These are phyloP conservation scores for Aspiorhynchus laticeps DNA, from an alignment of 2,113 vertebrate species.

Conservation along the genomic window DNA sequence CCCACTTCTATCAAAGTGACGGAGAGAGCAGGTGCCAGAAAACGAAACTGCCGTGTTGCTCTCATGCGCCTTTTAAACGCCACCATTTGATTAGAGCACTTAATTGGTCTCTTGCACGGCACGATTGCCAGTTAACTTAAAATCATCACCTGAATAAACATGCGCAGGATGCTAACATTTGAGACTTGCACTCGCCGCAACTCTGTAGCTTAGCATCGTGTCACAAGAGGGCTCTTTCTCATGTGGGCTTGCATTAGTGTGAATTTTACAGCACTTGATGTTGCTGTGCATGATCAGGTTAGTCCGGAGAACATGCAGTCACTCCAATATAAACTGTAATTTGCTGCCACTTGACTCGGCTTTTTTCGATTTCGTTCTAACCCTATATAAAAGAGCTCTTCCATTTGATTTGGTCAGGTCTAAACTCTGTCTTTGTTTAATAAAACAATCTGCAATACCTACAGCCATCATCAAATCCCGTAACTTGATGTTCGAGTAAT, in stretches of 20 bases:
- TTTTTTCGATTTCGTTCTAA: not conserved
- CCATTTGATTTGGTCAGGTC: slow-evolving; percentile 18
- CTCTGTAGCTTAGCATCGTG: not conserved
- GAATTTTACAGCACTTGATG: slow-evolving; percentile 14
- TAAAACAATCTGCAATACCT: slow-evolving; percentile 3
- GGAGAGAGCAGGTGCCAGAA: slow-evolving; percentile 11
- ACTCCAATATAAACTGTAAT: slow-evolving; percentile 36
- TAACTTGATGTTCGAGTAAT: not conserved
- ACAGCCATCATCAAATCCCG: not conserved
- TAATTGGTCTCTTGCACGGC: slow-evolving; percentile 13
- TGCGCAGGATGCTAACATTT: not conserved
- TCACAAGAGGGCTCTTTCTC: not conserved
- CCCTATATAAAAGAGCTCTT: not conserved
- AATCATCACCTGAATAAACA: not conserved
- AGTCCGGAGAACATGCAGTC: not conserved
- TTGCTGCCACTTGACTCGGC: not conserved
- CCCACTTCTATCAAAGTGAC: not conserved
- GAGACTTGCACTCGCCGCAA: not conserved
- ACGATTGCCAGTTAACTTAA: not conserved
- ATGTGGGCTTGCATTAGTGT: not conserved
- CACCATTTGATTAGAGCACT: slow-evolving; percentile 29
- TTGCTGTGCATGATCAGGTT: slow-evolving; percentile 12
- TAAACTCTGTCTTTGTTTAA: not conserved
- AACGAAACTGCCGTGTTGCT: not conserved
- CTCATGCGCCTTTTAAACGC: not conserved